These are phyloP conservation scores for Creontiades dilutus DNA, from an alignment of 2,888 invertebrate species.

Conservation along the genomic window DNA sequence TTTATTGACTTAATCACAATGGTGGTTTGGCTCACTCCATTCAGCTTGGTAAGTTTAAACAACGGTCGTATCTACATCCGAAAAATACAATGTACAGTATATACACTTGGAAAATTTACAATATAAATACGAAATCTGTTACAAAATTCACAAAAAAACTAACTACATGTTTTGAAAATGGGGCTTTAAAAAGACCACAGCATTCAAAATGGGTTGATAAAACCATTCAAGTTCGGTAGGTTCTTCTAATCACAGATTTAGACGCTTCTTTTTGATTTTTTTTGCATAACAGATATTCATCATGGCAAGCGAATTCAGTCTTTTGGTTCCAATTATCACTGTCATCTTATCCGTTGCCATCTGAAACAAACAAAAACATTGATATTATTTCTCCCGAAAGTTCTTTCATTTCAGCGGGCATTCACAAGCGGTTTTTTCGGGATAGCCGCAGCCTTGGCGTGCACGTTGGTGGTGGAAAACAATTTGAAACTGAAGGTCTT, in stretches of 20 bases:
- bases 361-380: constrained; percentile 46
- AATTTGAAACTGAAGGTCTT: too few relatives aligned
- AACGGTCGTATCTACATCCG: not conserved
- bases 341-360: constrained; percentile 69
- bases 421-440: too few relatives aligned
- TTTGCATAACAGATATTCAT: not conserved
- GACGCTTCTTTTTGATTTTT: constrained; percentile 16
- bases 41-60: not conserved
- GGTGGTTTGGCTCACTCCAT: not conserved
- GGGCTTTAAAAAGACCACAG: not conserved
- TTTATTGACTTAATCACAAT: not conserved
- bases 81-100: constrained; percentile 6
- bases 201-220: not conserved
- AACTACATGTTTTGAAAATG: not conserved
- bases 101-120: not conserved
- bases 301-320: constrained; percentile 69
- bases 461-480: too few relatives aligned
- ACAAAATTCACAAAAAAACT: not conserved
- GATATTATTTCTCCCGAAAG: not conserved
- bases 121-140: not conserved
- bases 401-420: too few relatives aligned
- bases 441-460: too few relatives aligned
- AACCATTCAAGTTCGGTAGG: constrained; percentile 8
- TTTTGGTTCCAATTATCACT: constrained; percentile 40
- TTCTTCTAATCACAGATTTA: constrained; percentile 7